Conservation (phyloP, 2,113 vertebrate genomes). For the Anhinga anhinga region DNA sequence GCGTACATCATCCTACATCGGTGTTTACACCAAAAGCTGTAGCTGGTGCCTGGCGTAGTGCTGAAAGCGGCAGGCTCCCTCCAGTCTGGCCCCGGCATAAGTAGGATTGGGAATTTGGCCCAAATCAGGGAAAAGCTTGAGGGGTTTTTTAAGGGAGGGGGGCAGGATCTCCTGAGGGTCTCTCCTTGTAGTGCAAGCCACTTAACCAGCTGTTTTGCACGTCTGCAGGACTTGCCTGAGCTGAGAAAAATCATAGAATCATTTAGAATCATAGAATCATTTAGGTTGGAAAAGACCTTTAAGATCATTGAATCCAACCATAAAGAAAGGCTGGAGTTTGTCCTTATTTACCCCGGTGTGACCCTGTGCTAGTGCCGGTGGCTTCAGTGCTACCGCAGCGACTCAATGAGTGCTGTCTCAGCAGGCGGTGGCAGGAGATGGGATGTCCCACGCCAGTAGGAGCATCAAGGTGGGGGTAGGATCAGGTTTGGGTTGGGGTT, state of each 20-base stretch:
- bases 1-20: accelerated
- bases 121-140: neutral
- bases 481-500: neutral
- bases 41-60: neutral
- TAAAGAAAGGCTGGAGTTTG: neutral
- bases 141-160: neutral
- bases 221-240: neutral
- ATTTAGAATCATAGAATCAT: neutral
- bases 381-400: neutral
- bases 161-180: neutral
- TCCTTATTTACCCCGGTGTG: neutral
- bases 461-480: accelerated
- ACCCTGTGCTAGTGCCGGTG: neutral
- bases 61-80: neutral
- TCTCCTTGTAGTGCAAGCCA: neutral
- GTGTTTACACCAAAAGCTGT: accelerated
- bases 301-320: neutral
- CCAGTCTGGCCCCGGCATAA: neutral
- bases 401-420: neutral
- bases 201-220: neutral
- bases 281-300: neutral
- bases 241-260: neutral
- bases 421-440: accelerated
- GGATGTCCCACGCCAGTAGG: neutral
- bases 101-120: neutral